Conservation (phyloP, 2,113 vertebrate genomes). For the Lampris incognitus region DNA sequence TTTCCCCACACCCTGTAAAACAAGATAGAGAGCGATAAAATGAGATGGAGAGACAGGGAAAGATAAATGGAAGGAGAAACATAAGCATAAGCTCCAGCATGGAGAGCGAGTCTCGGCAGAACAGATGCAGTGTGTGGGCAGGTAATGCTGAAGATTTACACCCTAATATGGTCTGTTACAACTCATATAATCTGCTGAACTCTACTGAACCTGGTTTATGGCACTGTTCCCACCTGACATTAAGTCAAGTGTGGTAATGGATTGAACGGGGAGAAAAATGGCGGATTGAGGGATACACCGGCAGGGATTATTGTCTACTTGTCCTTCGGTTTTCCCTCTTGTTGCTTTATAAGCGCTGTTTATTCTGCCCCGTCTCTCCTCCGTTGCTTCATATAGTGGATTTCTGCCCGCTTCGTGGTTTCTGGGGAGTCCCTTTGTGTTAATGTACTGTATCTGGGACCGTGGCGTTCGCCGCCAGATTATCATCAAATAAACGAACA, state of each 20-base stretch:
- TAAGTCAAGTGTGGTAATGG: conserved; percentile 26
- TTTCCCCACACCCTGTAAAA: conserved; percentile 72
- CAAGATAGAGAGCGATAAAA: conserved; percentile 68
- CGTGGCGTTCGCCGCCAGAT: background rate
- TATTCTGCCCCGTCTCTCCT: background rate
- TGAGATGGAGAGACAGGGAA: conserved; percentile 51
- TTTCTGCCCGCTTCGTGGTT: conserved; percentile 4
- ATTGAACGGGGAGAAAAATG: conserved; percentile 19
- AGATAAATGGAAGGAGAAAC: conserved; percentile 68
- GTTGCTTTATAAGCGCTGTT: background rate
- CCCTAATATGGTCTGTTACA: conserved; percentile 14
- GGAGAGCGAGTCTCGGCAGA: conserved; percentile 53
- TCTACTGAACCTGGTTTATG: conserved; percentile 36
- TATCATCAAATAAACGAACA: background rate
- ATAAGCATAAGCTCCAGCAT: conserved; percentile 66
- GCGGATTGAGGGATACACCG: background rate
- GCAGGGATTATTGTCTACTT: conserved; percentile 9
- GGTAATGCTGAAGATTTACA: conserved; percentile 41
- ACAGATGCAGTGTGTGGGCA: conserved; percentile 56
- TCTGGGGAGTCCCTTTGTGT: background rate
- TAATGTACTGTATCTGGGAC: background rate
- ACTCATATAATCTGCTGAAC: conserved; percentile 52
- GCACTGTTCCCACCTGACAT: conserved; percentile 43
- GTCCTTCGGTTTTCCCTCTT: background rate
- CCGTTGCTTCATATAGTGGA: conserved; percentile 8